Evolutionary conservation across 2,888 invertebrate genomes (phyloP), one percentile per base, ranked within the genome.

Genomic region (Trimorus sp.): DNA sequence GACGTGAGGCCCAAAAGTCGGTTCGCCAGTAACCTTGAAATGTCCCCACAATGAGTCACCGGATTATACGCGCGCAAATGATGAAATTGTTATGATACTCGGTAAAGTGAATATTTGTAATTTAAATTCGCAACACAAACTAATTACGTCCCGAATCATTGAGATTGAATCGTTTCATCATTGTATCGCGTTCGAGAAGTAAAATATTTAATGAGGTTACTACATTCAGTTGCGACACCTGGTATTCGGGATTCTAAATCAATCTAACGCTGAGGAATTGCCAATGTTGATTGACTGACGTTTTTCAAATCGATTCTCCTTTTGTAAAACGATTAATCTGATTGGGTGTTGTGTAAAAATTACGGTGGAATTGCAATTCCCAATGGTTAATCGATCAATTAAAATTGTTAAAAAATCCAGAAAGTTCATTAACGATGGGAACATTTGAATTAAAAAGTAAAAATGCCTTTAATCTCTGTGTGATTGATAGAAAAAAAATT

Each of bases 151-250:
- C 59, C 62, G 62, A 71, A 62, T 54, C 37, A 54, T 71, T 62
- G 53, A 45, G 48, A 54, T 62, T 37, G 26, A 53, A 62, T 60
- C 36, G 15, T 60, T 71, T 71, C 70, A 51, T 53, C 49, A 70
- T 59, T 49, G 37, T 51, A 45, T 56, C 53, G 45, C 38, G 48
- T 69, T 56, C 38, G 58, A 70, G 59, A 70, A 51, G 45, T 40
- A 59, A 70, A 59, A 70, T 70, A 59, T 70, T 69, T 69, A 69
- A 69, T 58, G 59, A 70, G 51, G 14, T 70, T 70, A 70, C 69
- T 59, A 49, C 58, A 70, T 40, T 38, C 12, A 15, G 7, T 70
- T 70, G 59, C 69, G 51, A 70, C 60, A 70, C 40, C 54, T 48
- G 26, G n/a, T 45, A 45, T 48, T 58, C 37, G 16, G 56, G 26